Evolutionary conservation across 1,140 invertebrate species (phyloP), one percentile per base, ranked within the genome.

Genomic region (Protaetia brevitarsis): DNA sequence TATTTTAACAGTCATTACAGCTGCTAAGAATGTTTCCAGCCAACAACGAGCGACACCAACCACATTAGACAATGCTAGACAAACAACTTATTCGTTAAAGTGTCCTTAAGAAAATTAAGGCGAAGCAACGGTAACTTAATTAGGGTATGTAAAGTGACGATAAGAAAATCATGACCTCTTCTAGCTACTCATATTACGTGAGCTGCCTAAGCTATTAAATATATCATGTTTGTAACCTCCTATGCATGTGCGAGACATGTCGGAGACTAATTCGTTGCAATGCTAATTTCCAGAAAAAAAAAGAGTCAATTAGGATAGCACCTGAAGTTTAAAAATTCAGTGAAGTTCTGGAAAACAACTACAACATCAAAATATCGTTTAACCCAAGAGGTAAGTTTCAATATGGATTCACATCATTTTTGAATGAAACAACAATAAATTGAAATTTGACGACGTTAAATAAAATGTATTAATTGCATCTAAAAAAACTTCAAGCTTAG

Each of bases 121-220:
- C 16, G n/a, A 51, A 51, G 41, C 26, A 23, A 4, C 41, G 41
- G n/a, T 19, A 51, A 19, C 41, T 51, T 51, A 51, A 51, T 51
- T 51, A 51, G 41, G 26, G 41, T 51, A 51, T 23, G 16, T 51
- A 23, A 23, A 51, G n/a, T 21, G 16, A 23, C 41, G 41, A 51
- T 51, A 51, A 51, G 41, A 23, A 51, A 51, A 51, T 51, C 41
- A 23, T 51, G 41, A 51, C 41, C 41, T 51, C 26, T 51, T n/a
- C 26, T 51, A 51, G 26, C 41, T 23, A 19, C 41, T 51, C 41
- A 51, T 51, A 19, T 51, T 51, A 51, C 41, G 13, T 19, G 19
- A 4, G 26, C 41, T 23, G 19, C 16, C 41, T 51, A 19, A 16
- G 16, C 11, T 3, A 36, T 10, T 36, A 51, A 16, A 7, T 2